These are phyloP conservation scores for Trinectes maculatus DNA, from an alignment of 2,113 vertebrate genomes.

Conservation along the genomic window DNA sequence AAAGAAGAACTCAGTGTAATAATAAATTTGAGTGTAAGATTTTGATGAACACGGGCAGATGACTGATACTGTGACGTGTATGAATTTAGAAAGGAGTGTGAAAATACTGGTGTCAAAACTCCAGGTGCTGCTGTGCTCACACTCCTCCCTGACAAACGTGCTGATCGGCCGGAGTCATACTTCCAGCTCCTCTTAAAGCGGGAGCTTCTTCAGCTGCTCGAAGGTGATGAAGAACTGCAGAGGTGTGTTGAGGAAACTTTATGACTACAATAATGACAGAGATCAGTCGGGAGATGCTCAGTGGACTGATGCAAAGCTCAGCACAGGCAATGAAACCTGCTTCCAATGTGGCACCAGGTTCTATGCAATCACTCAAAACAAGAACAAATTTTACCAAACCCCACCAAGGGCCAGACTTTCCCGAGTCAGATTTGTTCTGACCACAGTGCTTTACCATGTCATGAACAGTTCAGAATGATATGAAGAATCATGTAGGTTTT, in stretches of 20 bases:
- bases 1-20: background rate
- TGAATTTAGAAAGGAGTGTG: conserved; percentile 31
- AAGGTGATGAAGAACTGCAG: conserved; percentile 97
- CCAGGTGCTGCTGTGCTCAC: conserved; percentile 39
- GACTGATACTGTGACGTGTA: background rate
- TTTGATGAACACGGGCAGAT: conserved; percentile 18
- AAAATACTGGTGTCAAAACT: conserved; percentile 43
- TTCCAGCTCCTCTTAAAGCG: conserved; percentile 80
- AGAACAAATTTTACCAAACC: no score
- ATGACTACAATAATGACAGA: no score
- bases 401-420: no score
- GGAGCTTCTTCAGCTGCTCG: conserved; percentile 94
- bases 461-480: background rate
- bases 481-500: background rate
- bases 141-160: conserved; percentile 39
- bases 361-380: no score
- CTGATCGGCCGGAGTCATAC: conserved; percentile 14
- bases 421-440: no score
- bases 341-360: no score
- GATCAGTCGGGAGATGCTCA: no score
- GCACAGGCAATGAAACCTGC: no score
- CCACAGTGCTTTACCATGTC: background rate
- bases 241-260: conserved; percentile 77
- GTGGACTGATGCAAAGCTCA: no score
- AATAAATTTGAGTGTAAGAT: background rate